Base-by-base conservation (phyloP, 2,888 invertebrate genomes). In the Xanthia togata region DNA sequence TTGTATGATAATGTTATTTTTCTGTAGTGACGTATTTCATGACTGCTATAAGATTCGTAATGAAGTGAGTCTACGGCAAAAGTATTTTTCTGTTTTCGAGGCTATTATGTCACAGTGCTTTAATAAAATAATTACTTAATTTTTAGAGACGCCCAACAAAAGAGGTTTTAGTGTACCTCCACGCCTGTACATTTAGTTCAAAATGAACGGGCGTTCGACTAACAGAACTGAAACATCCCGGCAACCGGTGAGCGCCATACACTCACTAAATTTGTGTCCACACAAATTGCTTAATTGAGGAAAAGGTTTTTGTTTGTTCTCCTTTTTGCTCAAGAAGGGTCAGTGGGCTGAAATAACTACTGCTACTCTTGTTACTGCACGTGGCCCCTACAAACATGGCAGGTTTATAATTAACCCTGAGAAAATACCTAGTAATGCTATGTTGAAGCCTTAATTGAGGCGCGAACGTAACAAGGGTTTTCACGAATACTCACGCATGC, bases 261-360 rank as follows among this genome's bases (percentile, higher is more conserved):
- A 91, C 87, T 89, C 86, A 82, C 86, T 85, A 87, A 92, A 92
- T 93, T 93, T 91, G 91, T 92, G 92, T 92, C 87, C 90, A 90
- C 92, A 91, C 91, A 92, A 92, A 93, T 93, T 92, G 91, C 92
- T 91, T 93, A 93, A 93, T 93, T 93, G 91, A 91, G 93, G 93
- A 93, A 92, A 93, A 92, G 90, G 91, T 89, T 91, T 88, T 90
- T 92, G 90, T 91, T 92, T 90, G 90, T 88, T 91, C 87, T 88
- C 89, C 88, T 91, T 92, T 91, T 91, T 90, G 88, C 86, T 83
- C 81, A 84, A 77, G 80, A 80, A 85, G 84, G 85, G 84, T 85
- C 88, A 84, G 78, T 82, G 85, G 82, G 71, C 81, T 78, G 73
- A 78, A 79, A 85, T 87, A 88, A 87, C 85, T 88, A 89, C 84